Evolutionary conservation across 2,888 invertebrate genomes (phyloP).

Genomic region (Apodemia zela): DNA sequence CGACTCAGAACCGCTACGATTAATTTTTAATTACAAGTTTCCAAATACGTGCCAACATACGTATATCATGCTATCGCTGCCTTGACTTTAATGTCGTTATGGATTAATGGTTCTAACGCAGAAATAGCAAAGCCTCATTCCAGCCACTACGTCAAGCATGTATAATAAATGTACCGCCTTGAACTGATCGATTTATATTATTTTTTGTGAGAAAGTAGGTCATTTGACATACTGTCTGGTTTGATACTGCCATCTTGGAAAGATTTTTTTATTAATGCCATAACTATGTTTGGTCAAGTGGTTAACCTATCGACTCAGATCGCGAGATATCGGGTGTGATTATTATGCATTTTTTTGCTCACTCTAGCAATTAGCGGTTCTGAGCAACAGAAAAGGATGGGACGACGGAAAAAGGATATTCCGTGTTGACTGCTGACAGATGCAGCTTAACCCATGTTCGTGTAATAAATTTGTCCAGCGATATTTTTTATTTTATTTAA

Average conservation of each 20-base stretch:
- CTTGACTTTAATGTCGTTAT: conserved; percentile 15
- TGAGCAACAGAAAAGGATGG: too few species aligned
- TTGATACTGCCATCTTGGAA: not conserved
- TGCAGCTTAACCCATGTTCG: too few species aligned
- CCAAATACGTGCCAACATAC: not conserved
- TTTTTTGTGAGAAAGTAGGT: conserved; percentile 20
- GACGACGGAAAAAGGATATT: too few species aligned
- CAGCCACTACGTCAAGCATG: conserved; percentile 25
- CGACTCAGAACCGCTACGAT: not conserved
- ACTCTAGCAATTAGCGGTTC: too few species aligned
- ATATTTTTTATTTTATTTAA: too few species aligned
- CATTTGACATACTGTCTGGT: not conserved
- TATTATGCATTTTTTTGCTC: too few species aligned
- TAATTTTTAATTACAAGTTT: conserved; percentile 1
- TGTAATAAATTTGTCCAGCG: too few species aligned
- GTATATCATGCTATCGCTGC: not conserved
- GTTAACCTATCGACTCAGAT: not conserved
- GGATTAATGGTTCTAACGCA: conserved; percentile 14
- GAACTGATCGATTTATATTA: conserved; percentile 25
- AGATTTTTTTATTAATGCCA: not conserved
- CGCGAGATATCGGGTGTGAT: too few species aligned
- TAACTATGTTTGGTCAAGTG: not conserved
- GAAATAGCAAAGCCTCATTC: conserved; percentile 25
- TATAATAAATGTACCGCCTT: conserved; percentile 25
- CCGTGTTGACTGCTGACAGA: too few species aligned